Base-by-base conservation (phyloP, 2,888 invertebrate genomes). In the Portevinia maculata region DNA sequence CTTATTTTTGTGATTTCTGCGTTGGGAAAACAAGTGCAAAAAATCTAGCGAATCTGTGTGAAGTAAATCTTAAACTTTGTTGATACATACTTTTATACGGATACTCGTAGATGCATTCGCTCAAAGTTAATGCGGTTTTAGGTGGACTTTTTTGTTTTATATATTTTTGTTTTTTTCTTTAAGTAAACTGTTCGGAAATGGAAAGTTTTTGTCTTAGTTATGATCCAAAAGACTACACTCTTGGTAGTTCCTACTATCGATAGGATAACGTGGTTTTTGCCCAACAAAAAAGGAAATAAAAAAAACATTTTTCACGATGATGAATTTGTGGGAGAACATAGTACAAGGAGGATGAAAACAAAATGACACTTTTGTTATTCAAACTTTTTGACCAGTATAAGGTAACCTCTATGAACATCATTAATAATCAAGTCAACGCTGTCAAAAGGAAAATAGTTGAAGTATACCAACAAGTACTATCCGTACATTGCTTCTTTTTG, bases 31-130 rank as follows among this genome's bases (percentile, higher is more conserved):
- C 55, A 48, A 48, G 30, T 65, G 30, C 32, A 37, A 11, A 28
- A 15, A 50, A 15, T 15, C 5, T 9, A n/a, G 30, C 13, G 24
- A 24, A 19, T 19, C 30, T 55, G 60, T 62, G 53, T 52, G 19
- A 34, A 70, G 50, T 59, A 78, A 64, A 50, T 78, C 64, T 59
- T 32, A 65, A 67, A 79, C 73, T 73, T 79, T 67, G 53, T 73
- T 59, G 52, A 65, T 53, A 67, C 55, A 71, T 60, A 67, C 64
- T n/a, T n/a, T n/a, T n/a, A n/a, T n/a, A 67, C 53, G 50, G 62
- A 69, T 69, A 21, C 60, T 44, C 60, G 24, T 53, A 67, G 64
- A 79, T 67, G 74, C 65, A 53, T 79, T 79, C 57, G 30, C 50
- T 41, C 65, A 73, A 65, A 71, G 64, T 65, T 74, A 60, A 55